These are phyloP conservation scores for Hesperia comma DNA, from an alignment of 2,888 invertebrate species.

Conservation along the genomic window DNA sequence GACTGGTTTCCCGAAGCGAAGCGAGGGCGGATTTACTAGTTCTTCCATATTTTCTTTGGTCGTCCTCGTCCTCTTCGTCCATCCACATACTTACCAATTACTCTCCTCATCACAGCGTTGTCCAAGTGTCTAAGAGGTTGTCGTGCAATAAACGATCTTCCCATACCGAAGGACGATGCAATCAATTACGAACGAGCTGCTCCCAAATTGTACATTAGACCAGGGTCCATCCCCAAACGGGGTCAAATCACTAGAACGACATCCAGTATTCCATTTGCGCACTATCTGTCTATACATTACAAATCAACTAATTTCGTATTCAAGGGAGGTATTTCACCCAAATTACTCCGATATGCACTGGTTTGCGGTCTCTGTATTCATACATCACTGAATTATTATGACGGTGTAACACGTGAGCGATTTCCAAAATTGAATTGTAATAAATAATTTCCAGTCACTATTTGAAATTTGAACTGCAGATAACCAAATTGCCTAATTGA, in stretches of 20 bases:
- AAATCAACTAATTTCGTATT: slow-evolving; percentile 45
- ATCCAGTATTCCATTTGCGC: slow-evolving; percentile 40
- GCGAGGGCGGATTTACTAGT: too few relatives aligned
- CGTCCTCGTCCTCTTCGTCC: too few relatives aligned
- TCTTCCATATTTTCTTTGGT: too few relatives aligned
- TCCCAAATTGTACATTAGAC: slow-evolving; percentile 32
- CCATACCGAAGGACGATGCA: slow-evolving; percentile 2
- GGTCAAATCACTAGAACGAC: slow-evolving; percentile 19
- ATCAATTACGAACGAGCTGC: slow-evolving; percentile 18
- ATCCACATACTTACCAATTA: too few relatives aligned
- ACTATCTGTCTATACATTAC: slow-evolving; percentile 47
- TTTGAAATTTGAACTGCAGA: too few relatives aligned
- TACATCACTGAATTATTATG: slow-evolving; percentile 15
- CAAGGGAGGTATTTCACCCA: slow-evolving; percentile 34
- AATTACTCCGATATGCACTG: slow-evolving; percentile 32
- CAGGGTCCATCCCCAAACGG: slow-evolving; percentile 24
- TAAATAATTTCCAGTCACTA: not conserved
- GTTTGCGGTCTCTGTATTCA: slow-evolving; percentile 33
- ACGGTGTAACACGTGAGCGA: not conserved
- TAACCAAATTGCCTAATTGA: too few relatives aligned
- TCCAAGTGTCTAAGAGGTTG: not conserved
- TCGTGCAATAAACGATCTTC: not conserved
- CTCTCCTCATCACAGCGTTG: too few relatives aligned
- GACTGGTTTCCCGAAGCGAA: too few relatives aligned
- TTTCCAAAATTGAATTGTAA: slow-evolving; percentile 6